A percentile compares a stretch with the other conserved stretches of the same genome.
Evolutionary conservation across 2,888 invertebrate species (phyloP).

Genomic region (Apodemia mormo): DNA sequence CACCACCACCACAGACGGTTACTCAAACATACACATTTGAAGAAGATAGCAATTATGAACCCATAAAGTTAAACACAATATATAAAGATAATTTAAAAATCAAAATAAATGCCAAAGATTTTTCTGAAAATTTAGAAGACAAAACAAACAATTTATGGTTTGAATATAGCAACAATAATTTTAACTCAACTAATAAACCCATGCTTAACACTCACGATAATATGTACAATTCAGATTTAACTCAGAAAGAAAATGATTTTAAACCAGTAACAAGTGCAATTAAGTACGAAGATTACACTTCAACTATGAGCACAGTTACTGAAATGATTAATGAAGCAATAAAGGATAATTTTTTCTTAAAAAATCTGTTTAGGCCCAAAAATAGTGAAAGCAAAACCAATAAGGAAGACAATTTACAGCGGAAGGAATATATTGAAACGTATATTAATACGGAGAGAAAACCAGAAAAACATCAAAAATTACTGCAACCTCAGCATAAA

Average conservation of each 20-base stretch:
- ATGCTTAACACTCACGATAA: neutral
- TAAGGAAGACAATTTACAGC: slow-evolving; percentile 36
- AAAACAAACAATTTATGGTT: slow-evolving; percentile 42
- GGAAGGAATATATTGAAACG: slow-evolving; percentile 32
- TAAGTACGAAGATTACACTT: slow-evolving; percentile 37
- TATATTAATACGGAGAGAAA: slow-evolving; percentile 47
- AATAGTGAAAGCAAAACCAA: slow-evolving; percentile 39
- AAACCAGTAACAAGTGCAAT: slow-evolving; percentile 42
- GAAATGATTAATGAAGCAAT: slow-evolving; percentile 50
- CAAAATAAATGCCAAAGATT: slow-evolving; percentile 20
- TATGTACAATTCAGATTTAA: slow-evolving; percentile 1
- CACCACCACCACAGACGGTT: slow-evolving; percentile 54
- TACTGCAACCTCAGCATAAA: slow-evolving; percentile 49
- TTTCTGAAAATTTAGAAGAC: slow-evolving; percentile 24
- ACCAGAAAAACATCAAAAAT: slow-evolving; percentile 54
- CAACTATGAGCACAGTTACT: slow-evolving; percentile 43
- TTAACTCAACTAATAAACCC: slow-evolving; percentile 17
- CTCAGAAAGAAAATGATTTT: slow-evolving; percentile 45
- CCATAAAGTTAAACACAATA: slow-evolving; percentile 42
- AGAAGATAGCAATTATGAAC: slow-evolving; percentile 48
- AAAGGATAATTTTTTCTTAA: slow-evolving; percentile 64
- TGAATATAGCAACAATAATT: neutral
- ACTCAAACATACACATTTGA: slow-evolving; percentile 62
- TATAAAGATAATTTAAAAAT: slow-evolving; percentile 31
- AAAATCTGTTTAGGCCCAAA: slow-evolving; percentile 52